phyloP scores from a whole-genome alignment of 2,797 vertebrate genomes.

The Enteromius thamalakanensis region DNA sequence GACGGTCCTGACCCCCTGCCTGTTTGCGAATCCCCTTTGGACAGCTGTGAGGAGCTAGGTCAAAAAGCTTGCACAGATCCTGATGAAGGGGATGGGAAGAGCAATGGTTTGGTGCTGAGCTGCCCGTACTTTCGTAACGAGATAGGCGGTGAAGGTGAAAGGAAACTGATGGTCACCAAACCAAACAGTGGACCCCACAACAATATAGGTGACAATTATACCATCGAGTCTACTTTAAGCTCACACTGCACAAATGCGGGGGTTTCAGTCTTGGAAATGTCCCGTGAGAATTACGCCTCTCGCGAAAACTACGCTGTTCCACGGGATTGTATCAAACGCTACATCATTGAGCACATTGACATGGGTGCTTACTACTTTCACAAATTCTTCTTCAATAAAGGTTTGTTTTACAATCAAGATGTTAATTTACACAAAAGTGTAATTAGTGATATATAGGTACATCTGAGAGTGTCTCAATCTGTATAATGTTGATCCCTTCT shows the following conservation, averaged over 20 bases:
- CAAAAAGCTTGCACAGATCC: constrained; percentile 79
- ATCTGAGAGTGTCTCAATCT: neutral
- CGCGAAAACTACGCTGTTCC: constrained; percentile 51
- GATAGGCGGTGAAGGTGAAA: constrained; percentile 84
- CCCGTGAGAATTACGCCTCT: constrained; percentile 79
- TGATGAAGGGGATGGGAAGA: constrained; percentile 85
- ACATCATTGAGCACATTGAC: constrained; percentile 87
- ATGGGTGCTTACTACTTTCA: constrained; percentile 88
- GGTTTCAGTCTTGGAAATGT: constrained; percentile 85
- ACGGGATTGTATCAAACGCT: constrained; percentile 75
- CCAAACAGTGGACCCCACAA: constrained; percentile 75
- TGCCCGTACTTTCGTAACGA: constrained; percentile 87
- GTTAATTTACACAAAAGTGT: neutral
- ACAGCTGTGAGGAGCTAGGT: constrained; percentile 85
- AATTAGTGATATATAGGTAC: neutral
- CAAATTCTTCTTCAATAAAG: constrained; percentile 88
- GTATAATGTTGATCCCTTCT: neutral
- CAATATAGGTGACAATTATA: constrained; percentile 74
- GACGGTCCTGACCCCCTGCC: constrained; percentile 39
- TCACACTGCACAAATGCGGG: constrained; percentile 87
- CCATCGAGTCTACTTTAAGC: constrained; percentile 83
- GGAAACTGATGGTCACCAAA: constrained; percentile 78
- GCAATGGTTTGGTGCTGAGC: constrained; percentile 80
- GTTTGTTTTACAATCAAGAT: constrained; percentile 66
- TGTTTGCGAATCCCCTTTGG: constrained; percentile 79